Conservation (phyloP, 2,888 invertebrate genomes). For the Hirtodrosophila alboralis region DNA sequence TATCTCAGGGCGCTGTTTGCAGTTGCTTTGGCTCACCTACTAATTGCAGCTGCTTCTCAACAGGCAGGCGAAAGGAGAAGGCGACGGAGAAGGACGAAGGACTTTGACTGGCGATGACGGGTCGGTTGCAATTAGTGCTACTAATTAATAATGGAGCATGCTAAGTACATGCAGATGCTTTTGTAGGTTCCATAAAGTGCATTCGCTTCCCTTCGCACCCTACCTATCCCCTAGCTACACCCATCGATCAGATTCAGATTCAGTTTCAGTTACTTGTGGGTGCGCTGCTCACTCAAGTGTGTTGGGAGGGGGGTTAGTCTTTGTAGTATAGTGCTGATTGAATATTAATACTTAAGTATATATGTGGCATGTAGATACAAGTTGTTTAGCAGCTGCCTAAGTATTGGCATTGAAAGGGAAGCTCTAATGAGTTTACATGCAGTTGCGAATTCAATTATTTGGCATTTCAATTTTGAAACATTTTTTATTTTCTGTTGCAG, state of each 20-base stretch:
- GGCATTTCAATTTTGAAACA: background rate
- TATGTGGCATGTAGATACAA: background rate
- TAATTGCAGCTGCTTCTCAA: conserved; percentile 39
- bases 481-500: no score
- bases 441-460: background rate
- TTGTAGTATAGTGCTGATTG: conserved; percentile 14
- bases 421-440: conserved; percentile 6
- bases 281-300: background rate
- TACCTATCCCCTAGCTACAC: no score
- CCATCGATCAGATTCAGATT: conserved; percentile 17
- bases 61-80: conserved; percentile 2
- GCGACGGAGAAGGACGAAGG: no score
- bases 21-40: conserved; percentile 17
- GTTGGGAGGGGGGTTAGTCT: background rate
- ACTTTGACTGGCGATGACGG: background rate
- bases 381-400: conserved; percentile 7
- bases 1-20: background rate
- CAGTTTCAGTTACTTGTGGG: conserved; percentile 2
- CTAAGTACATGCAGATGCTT: conserved; percentile 17
- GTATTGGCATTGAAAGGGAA: background rate
- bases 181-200: conserved; percentile 1
- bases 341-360: conserved; percentile 6
- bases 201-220: no score
- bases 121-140: conserved; percentile 49
- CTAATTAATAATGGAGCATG: conserved; percentile 54